Conservation (phyloP, 1,140 invertebrate genomes). For the Xylocopa sonorina region DNA sequence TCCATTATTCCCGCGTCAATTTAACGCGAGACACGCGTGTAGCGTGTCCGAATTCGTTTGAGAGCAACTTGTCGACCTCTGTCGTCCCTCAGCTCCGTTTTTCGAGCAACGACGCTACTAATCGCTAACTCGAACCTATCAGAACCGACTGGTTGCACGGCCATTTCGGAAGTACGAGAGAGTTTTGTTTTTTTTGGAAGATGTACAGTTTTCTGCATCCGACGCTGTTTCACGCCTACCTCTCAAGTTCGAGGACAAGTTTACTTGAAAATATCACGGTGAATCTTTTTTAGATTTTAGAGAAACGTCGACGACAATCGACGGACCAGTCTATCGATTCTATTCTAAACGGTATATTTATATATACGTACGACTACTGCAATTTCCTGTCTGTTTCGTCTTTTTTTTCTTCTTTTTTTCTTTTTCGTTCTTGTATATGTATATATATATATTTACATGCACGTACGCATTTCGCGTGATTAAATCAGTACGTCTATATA, state of each 20-base stretch:
- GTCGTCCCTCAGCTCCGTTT: too few relatives aligned
- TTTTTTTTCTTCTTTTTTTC: conserved; percentile 8
- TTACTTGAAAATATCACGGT: conserved; percentile 29
- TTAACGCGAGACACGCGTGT: not conserved
- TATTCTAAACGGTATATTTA: conserved; percentile 38
- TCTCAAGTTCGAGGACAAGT: conserved; percentile 7
- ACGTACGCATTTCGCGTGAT: conserved; percentile 9
- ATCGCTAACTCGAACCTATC: not conserved
- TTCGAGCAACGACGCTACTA: not conserved
- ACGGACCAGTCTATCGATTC: conserved; percentile 57
- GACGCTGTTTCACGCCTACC: not conserved
- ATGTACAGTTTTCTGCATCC: not conserved
- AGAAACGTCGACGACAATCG: conserved; percentile 54
- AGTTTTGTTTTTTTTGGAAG: conserved; percentile 22
- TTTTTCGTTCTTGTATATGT: too few relatives aligned
- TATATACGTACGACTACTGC: conserved; percentile 8
- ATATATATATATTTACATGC: conserved; percentile 34
- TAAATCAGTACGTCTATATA: conserved; percentile 18
- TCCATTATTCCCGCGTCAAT: conserved; percentile 11
- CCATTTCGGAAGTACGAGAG: conserved; percentile 2
- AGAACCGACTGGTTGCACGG: not conserved
- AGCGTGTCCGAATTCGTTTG: not conserved
- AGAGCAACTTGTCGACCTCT: not conserved
- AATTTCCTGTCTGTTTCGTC: not conserved
- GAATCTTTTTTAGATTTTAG: not conserved